These are phyloP conservation scores for Epirrhoe tristata DNA, from an alignment of 2,888 invertebrate genomes.

Conservation along the genomic window DNA sequence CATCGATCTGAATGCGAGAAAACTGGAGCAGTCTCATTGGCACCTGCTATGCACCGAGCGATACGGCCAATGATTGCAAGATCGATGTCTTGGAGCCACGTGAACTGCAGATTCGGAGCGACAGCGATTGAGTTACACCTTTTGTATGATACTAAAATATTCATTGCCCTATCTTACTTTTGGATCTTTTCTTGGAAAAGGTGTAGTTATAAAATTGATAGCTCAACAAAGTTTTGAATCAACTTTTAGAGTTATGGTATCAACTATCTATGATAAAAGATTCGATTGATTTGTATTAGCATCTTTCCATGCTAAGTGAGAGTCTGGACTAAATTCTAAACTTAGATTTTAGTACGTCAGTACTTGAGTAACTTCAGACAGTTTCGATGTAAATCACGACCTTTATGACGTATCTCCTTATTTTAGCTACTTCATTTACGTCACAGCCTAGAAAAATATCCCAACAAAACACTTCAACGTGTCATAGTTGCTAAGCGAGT, in stretches of 20 bases:
- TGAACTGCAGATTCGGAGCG: constrained; percentile 39
- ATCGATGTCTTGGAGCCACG: constrained; percentile 52
- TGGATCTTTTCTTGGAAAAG: constrained; percentile 9
- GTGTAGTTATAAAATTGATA: constrained; percentile 3
- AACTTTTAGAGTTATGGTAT: background rate
- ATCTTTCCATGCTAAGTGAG: background rate
- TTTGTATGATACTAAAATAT: constrained; percentile 28
- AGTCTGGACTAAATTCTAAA: background rate
- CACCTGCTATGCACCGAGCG: constrained; percentile 68
- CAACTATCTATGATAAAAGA: background rate
- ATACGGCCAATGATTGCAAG: constrained; percentile 65
- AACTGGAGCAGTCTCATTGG: constrained; percentile 77
- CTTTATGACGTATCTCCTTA: constrained; percentile 36
- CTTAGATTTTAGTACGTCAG: background rate
- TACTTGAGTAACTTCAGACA: constrained; percentile 7
- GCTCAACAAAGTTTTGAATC: background rate
- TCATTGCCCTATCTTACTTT: constrained; percentile 9
- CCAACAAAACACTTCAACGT: constrained; percentile 34
- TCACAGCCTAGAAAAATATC: constrained; percentile 15
- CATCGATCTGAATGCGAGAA: constrained; percentile 67
- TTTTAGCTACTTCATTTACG: constrained; percentile 16
- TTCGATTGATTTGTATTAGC: background rate
- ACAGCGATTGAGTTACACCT: constrained; percentile 44
- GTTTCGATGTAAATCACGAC: constrained; percentile 46
- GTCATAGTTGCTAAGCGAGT: constrained; percentile 41